phyloP scores from a whole-genome alignment of 2,113 vertebrate genomes.

The Edolisoma coerulescens region DNA sequence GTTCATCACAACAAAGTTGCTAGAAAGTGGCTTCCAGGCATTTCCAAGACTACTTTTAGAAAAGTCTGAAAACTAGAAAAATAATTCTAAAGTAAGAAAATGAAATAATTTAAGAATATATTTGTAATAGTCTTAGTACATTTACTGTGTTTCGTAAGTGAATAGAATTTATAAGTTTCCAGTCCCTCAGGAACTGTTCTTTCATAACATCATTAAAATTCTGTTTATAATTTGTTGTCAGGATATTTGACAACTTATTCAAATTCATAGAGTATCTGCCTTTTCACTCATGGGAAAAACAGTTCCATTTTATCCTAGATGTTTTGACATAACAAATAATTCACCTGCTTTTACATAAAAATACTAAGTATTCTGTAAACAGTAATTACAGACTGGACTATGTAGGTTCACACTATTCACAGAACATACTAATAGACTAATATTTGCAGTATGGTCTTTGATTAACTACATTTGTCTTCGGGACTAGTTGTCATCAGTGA shows the following conservation, averaged over 20 bases:
- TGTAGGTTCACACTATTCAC: not conserved
- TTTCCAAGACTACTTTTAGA: not conserved
- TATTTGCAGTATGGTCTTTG: not conserved
- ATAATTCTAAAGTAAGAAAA: not conserved
- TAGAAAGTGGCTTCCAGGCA: not conserved
- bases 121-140: not conserved
- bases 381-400: not conserved
- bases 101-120: not conserved
- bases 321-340: constrained; percentile 30
- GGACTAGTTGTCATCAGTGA: not conserved
- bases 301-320: not conserved
- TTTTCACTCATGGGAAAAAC: not conserved
- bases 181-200: not conserved
- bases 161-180: not conserved
- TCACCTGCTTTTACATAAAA: not conserved
- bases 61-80: not conserved
- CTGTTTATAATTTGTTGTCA: not conserved
- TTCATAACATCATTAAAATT: not conserved
- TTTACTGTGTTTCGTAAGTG: not conserved
- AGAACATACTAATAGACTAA: not conserved
- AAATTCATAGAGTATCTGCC: not conserved
- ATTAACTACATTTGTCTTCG: not conserved
- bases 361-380: constrained; percentile 4
- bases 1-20: not conserved
- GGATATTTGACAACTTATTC: not conserved